Evolutionary conservation across 2,113 vertebrate species (phyloP).

Genomic region (Hypanus sabinus): DNA sequence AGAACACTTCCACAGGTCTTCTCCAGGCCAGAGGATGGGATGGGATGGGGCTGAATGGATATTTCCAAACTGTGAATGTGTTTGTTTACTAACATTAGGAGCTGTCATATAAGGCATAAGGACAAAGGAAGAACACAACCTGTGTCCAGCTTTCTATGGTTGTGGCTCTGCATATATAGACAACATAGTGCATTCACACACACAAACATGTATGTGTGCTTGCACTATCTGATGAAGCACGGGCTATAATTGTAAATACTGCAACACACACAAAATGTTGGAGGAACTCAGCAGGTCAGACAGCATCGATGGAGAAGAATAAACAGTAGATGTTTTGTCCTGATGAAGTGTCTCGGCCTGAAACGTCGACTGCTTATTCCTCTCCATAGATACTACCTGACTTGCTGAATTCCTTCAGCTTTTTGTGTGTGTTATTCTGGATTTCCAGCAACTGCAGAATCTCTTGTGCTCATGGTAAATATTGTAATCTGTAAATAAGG

Average conservation of each 20-base stretch:
- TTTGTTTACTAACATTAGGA: not conserved
- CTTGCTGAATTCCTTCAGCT: too few relatives aligned
- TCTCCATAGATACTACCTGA: too few relatives aligned
- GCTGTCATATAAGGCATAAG: not conserved
- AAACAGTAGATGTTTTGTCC: too few relatives aligned
- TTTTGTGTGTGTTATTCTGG: too few relatives aligned
- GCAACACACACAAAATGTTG: not conserved
- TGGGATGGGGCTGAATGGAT: not conserved
- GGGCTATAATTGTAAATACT: not conserved
- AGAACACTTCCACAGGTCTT: not conserved
- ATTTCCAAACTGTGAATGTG: too few relatives aligned
- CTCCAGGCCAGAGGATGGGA: not conserved
- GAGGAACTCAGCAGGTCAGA: too few relatives aligned
- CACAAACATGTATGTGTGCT: not conserved
- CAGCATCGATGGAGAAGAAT: too few relatives aligned
- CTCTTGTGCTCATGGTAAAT: not conserved
- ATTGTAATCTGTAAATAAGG: not conserved
- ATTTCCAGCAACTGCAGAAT: too few relatives aligned
- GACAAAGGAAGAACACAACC: not conserved
- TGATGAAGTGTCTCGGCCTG: too few relatives aligned
- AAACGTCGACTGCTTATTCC: too few relatives aligned
- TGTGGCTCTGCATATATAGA: not conserved
- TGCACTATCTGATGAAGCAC: not conserved
- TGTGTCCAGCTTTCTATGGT: not conserved
- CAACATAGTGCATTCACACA: not conserved